Percentiles rank a stretch among this genome's conserved stretches.
phyloP scores from a whole-genome alignment of 2,797 vertebrate genomes.

The Carapus acus region DNA sequence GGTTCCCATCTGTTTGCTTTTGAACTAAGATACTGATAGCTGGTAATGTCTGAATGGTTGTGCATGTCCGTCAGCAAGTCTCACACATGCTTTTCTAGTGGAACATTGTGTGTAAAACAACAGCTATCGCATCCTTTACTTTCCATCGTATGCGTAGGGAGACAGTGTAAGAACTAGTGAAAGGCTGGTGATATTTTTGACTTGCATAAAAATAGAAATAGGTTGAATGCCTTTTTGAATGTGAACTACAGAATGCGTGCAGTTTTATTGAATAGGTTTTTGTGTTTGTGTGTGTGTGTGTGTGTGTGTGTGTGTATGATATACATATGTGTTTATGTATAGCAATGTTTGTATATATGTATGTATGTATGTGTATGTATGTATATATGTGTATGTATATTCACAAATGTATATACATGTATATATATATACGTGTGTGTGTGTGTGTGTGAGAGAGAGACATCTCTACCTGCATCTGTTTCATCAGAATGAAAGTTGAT shows the following conservation, averaged over 20 bases:
- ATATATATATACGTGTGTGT: no score
- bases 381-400: no score
- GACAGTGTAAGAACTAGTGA: constrained; percentile 63
- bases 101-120: constrained; percentile 71
- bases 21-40: constrained; percentile 80
- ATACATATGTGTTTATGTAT: no score
- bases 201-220: constrained; percentile 70
- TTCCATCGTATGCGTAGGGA: constrained; percentile 74
- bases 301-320: no score
- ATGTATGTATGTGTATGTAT: no score
- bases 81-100: constrained; percentile 79
- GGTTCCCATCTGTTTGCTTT: constrained; percentile 73
- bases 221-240: constrained; percentile 76
- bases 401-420: no score
- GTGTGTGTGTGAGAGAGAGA: no score
- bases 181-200: constrained; percentile 64
- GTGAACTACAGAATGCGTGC: constrained; percentile 77
- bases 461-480: constrained; percentile 55
- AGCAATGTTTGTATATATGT: no score
- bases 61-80: constrained; percentile 84
- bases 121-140: constrained; percentile 60
- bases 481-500: constrained; percentile 41
- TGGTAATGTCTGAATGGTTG: constrained; percentile 87
- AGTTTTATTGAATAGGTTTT: constrained; percentile 68
- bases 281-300: constrained; percentile 64